These are phyloP conservation scores for Phortica variegata DNA, from an alignment of 1,140 invertebrate species.

Conservation along the genomic window DNA sequence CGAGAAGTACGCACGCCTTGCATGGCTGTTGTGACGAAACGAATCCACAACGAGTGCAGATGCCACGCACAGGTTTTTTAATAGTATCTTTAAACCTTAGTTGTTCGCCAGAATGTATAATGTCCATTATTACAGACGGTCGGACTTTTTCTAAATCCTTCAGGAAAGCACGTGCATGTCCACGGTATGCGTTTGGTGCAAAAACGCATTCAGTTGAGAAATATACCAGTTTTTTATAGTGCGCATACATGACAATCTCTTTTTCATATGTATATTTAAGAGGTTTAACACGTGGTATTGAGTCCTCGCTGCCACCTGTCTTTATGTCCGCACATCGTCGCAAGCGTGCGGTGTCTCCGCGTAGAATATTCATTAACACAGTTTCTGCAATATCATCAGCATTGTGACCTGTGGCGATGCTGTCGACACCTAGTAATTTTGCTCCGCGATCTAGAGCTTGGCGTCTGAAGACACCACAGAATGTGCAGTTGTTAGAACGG, in stretches of 20 bases:
- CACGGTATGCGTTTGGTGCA: slow-evolving; percentile 97
- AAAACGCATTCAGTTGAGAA: slow-evolving; percentile 99
- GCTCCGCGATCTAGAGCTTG: slow-evolving; percentile 96
- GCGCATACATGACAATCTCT: slow-evolving; percentile 99
- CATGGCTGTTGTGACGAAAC: slow-evolving; percentile 95
- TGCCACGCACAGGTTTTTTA: slow-evolving; percentile 77
- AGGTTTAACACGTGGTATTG: slow-evolving; percentile 92
- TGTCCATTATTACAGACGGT: slow-evolving; percentile 93
- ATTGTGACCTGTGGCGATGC: slow-evolving; percentile 98
- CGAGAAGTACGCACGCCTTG: slow-evolving; percentile 94
- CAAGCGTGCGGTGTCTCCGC: slow-evolving; percentile 94
- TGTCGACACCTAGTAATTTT: slow-evolving; percentile 80
- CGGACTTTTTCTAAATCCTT: slow-evolving; percentile 96
- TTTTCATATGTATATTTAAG: slow-evolving; percentile 99
- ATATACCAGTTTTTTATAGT: slow-evolving; percentile 96
- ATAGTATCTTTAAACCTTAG: slow-evolving; percentile 79
- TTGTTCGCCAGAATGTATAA: slow-evolving; percentile 94
- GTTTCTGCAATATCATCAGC: slow-evolving; percentile 99
- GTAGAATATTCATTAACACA: slow-evolving; percentile 94
- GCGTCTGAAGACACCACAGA: slow-evolving; percentile 95
- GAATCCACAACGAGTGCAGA: slow-evolving; percentile 87
- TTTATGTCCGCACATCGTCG: slow-evolving; percentile 86
- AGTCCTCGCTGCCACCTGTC: slow-evolving; percentile 81
- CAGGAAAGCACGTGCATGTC: slow-evolving; percentile 86
- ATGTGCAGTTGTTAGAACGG: slow-evolving; percentile 97